phyloP scores from a whole-genome alignment of 2,797 vertebrate species.

The Oreortyx pictus region DNA sequence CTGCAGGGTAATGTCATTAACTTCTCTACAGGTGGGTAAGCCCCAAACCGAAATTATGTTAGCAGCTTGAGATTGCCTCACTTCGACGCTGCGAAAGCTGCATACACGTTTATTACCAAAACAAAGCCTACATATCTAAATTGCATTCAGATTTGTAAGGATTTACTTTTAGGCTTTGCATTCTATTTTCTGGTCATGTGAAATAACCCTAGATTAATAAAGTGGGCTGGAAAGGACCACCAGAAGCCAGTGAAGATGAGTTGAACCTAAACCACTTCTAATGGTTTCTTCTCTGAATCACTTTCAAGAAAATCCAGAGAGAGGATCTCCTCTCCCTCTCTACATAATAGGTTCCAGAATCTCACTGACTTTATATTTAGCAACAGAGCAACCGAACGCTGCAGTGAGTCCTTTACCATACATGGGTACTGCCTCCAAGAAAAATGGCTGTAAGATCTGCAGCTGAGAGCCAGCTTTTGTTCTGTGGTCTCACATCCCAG shows the following conservation, averaged over 20 bases:
- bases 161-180: background rate
- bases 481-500: conserved; percentile 39
- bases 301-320: background rate
- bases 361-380: conserved; percentile 63
- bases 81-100: background rate
- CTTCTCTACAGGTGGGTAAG: conserved; percentile 26
- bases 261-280: background rate
- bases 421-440: conserved; percentile 42
- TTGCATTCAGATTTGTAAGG: background rate
- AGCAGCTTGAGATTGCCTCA: background rate
- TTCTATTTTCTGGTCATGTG: background rate
- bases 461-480: background rate
- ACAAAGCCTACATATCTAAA: background rate
- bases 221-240: background rate
- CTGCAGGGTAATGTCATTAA: background rate
- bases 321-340: background rate
- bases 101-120: background rate
- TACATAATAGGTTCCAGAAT: background rate
- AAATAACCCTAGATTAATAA: background rate
- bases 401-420: conserved; percentile 50
- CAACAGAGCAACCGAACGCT: background rate
- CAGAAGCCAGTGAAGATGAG: background rate
- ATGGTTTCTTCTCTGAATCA: background rate
- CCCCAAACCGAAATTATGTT: background rate
- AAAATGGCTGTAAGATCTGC: conserved; percentile 9